Percentiles rank a stretch among this genome's conserved stretches.
Conservation (phyloP, 35 echinoderm and acorn worm species). For the Diadema setosum region DNA sequence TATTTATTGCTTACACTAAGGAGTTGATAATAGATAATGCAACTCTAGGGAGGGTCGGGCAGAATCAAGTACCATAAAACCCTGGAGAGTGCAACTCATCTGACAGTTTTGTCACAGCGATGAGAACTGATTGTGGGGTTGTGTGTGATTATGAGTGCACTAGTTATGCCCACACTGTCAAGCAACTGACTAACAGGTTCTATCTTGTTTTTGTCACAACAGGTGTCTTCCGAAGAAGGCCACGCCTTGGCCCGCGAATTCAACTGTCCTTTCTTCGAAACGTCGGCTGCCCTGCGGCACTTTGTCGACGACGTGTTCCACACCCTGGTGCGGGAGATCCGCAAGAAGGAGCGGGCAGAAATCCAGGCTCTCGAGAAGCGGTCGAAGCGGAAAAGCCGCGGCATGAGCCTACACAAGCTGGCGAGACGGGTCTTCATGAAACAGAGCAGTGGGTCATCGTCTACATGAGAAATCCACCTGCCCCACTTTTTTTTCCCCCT, state of each 20-base stretch:
- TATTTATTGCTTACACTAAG: no score
- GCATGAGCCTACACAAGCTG: constrained; percentile 65
- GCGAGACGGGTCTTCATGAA: constrained; percentile 74
- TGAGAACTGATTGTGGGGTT: neutral
- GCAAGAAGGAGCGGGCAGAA: constrained; percentile 83
- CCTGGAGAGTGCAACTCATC: no score
- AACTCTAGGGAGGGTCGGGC: no score
- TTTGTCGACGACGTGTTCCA: constrained; percentile 99
- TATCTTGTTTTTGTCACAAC: neutral
- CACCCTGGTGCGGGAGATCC: constrained; percentile 93
- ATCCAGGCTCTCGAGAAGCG: constrained; percentile 82
- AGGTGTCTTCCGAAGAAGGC: constrained; percentile 91
- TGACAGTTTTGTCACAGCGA: no score
- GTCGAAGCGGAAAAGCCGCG: constrained; percentile 80
- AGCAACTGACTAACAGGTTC: neutral
- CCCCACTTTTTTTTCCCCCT: no score
- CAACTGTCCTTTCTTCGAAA: constrained; percentile 98
- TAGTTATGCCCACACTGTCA: neutral
- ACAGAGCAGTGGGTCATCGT: constrained; percentile 57
- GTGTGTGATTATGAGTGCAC: neutral
- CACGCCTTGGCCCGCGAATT: constrained; percentile 92
- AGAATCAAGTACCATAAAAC: no score
- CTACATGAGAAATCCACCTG: neutral
- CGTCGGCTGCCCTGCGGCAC: constrained; percentile 92
- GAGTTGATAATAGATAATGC: no score